These are phyloP conservation scores for Camponotus floridanus DNA, from an alignment of 1,140 invertebrate species.

Conservation along the genomic window DNA sequence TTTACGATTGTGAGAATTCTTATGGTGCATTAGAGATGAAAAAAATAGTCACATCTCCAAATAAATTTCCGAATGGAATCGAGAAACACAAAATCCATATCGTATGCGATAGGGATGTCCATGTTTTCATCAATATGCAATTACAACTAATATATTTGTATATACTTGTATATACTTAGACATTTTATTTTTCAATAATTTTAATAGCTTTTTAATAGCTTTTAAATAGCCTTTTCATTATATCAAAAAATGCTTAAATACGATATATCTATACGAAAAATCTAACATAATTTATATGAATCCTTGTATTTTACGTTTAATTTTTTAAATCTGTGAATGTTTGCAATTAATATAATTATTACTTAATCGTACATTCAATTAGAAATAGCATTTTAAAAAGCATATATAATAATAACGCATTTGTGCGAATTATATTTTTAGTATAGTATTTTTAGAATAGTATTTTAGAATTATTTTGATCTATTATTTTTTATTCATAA, in stretches of 20 bases:
- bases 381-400: not conserved
- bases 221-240: not conserved
- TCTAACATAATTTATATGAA: not conserved
- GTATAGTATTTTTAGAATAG: not conserved
- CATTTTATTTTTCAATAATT: not conserved
- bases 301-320: not conserved
- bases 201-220: too few species aligned
- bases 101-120: not conserved
- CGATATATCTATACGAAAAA: not conserved
- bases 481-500: too few species aligned
- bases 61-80: constrained; percentile 39
- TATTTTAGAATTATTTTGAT: not conserved
- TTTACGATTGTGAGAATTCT: constrained; percentile 72
- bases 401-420: too few species aligned
- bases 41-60: constrained; percentile 45
- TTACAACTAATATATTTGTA: not conserved
- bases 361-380: not conserved
- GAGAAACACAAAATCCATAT: not conserved
- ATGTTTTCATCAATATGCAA: not conserved
- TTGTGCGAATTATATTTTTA: not conserved
- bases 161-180: not conserved
- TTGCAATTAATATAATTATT: not conserved
- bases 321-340: not conserved
- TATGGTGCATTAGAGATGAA: constrained; percentile 20
- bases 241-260: not conserved